Conservation (phyloP, 2,113 vertebrate genomes). For the Pantherophis guttatus region DNA sequence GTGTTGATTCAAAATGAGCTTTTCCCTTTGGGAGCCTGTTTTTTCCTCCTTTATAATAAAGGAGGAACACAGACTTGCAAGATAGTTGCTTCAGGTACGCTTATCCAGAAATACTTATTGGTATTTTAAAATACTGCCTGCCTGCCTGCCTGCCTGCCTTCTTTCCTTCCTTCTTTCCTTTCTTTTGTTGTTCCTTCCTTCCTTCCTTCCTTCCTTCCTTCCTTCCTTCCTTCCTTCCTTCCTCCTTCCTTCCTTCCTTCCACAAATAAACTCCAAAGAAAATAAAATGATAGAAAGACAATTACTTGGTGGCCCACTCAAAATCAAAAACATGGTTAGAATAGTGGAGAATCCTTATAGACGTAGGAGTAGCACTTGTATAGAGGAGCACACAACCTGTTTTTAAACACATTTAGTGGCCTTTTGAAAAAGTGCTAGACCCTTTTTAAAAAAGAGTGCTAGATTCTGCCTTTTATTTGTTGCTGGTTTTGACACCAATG, state of each 20-base stretch:
- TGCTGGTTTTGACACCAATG: not conserved
- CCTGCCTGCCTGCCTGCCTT: too few species aligned
- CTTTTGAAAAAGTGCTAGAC: not conserved
- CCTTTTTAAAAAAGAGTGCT: not conserved
- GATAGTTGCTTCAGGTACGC: not conserved
- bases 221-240: not conserved
- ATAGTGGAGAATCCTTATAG: not conserved
- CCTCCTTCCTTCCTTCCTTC: not conserved
- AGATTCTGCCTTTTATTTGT: not conserved
- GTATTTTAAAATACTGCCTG: not conserved
- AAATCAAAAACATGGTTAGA: not conserved
- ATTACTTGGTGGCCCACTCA: not conserved
- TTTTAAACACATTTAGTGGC: not conserved
- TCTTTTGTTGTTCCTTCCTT: not conserved
- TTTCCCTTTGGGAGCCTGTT: not conserved
- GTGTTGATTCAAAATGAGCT: not conserved
- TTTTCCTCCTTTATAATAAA: not conserved
- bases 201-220: not conserved
- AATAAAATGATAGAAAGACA: not conserved
- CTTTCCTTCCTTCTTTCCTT: not conserved
- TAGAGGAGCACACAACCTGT: not conserved
- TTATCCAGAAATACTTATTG: not conserved
- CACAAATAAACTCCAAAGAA: not conserved
- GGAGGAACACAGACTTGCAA: accelerated
- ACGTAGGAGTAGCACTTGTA: not conserved